Base-by-base conservation (phyloP, 2,113 vertebrate genomes). In the Microcebus lehilahytsara region DNA sequence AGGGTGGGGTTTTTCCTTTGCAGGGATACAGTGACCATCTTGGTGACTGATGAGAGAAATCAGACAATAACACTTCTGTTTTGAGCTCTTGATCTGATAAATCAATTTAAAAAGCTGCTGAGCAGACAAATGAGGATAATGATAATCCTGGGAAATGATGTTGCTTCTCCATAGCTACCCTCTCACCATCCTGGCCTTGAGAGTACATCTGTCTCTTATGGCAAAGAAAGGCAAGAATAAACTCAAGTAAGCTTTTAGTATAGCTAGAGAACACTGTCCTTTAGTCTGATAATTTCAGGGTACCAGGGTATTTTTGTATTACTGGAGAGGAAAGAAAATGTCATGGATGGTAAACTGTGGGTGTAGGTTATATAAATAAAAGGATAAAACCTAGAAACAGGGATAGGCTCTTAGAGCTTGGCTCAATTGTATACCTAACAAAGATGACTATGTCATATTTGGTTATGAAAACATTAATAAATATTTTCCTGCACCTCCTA, bases 381-480 rank as follows among this genome's bases (percentile, higher is more conserved):
- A 95, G 69, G 83, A 37, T 32, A 91, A 95, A 96, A 58, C 74
- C 60, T 75, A 94, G 46, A 81, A 40, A 58, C 19, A 85, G 27
- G 71, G 51, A 49, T n/a, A 80, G 56, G 67, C 23, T 90, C 56
- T 72, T 23, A 87, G 51, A 96, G 49, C 34, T 34, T 78, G 67
- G 79, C 23, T 89, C 66, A 78, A 51, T 16, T 93, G 37, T 83
- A 51, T 49, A 69, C 75, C 74, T 79, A 86, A 84, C 23, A 74
- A 77, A 85, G 66, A 88, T 89, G 77, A 87, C 85, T 71, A 34
- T 75, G 71, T 67, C 66, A 81, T 23, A 86, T 17, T 62, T 69
- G 67, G 25, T 69, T 25, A 94, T 75, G 56, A 92, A 96, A 96
- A 95, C 80, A 94, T 95, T 95, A 91, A 87, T 79, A 91, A 87